Conservation (phyloP, 2,113 vertebrate species). For the Oceanodroma tethys region DNA sequence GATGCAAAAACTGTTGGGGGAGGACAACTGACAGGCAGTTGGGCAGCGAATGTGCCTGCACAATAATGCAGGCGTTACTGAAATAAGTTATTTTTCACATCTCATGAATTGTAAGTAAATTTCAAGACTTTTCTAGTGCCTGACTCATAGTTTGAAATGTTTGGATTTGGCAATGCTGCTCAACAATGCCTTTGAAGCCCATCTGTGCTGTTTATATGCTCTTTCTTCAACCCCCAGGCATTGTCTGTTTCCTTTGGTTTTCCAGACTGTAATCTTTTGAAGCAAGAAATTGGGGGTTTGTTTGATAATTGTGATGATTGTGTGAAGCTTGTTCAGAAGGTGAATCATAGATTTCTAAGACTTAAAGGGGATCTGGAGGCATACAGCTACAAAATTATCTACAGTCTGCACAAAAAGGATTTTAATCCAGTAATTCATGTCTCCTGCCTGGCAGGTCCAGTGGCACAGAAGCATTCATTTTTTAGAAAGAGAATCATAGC, state of each 20-base stretch:
- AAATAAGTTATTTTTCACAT: constrained; percentile 29
- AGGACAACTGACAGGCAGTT: neutral
- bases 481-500: neutral
- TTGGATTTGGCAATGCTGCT: constrained; percentile 4
- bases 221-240: constrained; percentile 20
- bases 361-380: neutral
- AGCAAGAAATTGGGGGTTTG: constrained; percentile 45
- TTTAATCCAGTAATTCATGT: neutral
- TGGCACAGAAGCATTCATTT: neutral
- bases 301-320: constrained; percentile 25
- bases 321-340: neutral
- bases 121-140: constrained; percentile 20
- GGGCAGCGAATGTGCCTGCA: neutral
- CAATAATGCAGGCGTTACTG: neutral
- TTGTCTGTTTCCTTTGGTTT: constrained; percentile 48
- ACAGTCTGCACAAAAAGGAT: constrained; percentile 3
- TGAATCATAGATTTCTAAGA: constrained; percentile 32
- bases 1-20: neutral
- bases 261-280: constrained; percentile 12
- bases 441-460: neutral
- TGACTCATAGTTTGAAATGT: constrained; percentile 51
- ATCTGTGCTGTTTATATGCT: constrained; percentile 36
- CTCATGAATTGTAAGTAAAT: constrained; percentile 39
- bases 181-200: constrained; percentile 39
- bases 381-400: neutral